phyloP scores from a whole-genome alignment of 2,888 invertebrate genomes.

The Tachina fera region DNA sequence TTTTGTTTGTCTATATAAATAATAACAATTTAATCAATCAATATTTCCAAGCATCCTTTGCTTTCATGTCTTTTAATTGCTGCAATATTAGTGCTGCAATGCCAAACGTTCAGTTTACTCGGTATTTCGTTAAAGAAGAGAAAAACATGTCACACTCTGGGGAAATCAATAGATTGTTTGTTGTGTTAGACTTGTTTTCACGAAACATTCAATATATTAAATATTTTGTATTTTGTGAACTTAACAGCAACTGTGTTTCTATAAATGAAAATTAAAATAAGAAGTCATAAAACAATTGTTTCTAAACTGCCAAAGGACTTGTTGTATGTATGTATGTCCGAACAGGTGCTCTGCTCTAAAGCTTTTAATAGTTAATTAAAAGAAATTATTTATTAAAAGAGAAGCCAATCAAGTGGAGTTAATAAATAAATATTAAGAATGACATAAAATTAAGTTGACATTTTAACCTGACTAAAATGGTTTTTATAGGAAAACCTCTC shows the following conservation, averaged over 20 bases:
- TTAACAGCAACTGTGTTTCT: conserved; percentile 6
- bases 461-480: not conserved
- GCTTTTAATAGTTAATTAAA: conserved; percentile 23
- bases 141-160: conserved; percentile 31
- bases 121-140: not conserved
- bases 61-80: conserved; percentile 23
- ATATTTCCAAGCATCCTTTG: not conserved
- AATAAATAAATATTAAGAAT: not conserved
- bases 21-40: too few species aligned
- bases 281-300: conserved; percentile 8
- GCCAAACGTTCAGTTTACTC: not conserved
- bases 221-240: not conserved
- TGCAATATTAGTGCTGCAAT: not conserved
- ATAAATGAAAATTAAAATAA: conserved; percentile 13
- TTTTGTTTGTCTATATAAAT: too few species aligned
- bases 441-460: conserved; percentile 24
- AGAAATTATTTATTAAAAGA: conserved; percentile 19
- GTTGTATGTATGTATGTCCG: not conserved
- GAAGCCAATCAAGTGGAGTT: not conserved
- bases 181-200: conserved; percentile 15
- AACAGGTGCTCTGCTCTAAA: not conserved
- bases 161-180: conserved; percentile 55
- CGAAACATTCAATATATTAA: conserved; percentile 31
- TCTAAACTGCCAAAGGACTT: conserved; percentile 48
- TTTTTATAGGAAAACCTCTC: not conserved